Percentiles rank a stretch among this genome's conserved stretches.
Conservation (phyloP, 2,888 invertebrate genomes). For the Eupithecia dodoneata region DNA sequence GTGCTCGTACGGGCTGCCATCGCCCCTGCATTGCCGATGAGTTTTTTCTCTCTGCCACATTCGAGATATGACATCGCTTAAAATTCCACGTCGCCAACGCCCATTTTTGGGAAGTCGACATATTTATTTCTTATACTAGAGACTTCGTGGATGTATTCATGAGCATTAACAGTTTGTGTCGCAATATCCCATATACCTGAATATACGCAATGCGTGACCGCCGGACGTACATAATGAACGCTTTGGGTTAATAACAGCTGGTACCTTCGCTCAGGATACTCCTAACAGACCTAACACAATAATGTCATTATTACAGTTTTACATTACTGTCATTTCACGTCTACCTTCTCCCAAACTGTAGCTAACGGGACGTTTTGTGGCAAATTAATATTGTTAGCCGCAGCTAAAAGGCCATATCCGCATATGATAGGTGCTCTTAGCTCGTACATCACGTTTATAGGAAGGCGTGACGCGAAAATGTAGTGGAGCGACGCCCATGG, state of each 20-base stretch:
- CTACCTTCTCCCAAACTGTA: not conserved
- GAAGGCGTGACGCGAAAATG: constrained; percentile 60
- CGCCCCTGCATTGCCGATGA: constrained; percentile 40
- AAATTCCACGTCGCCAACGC: constrained; percentile 64
- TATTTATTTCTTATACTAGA: constrained; percentile 57
- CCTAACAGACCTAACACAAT: constrained; percentile 67
- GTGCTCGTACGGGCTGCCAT: constrained; percentile 35
- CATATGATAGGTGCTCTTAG: constrained; percentile 46
- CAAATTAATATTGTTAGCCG: constrained; percentile 27
- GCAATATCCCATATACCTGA: constrained; percentile 73
- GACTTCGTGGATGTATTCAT: constrained; percentile 52
- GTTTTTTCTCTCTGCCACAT: constrained; percentile 52
- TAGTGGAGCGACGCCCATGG: constrained; percentile 49
- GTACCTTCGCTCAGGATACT: constrained; percentile 58
- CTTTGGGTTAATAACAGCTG: constrained; percentile 74
- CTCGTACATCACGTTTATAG: constrained; percentile 41
- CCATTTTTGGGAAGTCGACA: constrained; percentile 63
- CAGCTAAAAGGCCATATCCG: constrained; percentile 30
- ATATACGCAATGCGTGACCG: constrained; percentile 73
- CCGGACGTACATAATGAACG: constrained; percentile 75
- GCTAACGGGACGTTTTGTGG: constrained; percentile 9
- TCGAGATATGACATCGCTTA: constrained; percentile 64
- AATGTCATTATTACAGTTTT: constrained; percentile 45
- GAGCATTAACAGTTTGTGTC: constrained; percentile 55
- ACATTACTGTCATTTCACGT: not conserved